Evolutionary conservation across 2,797 vertebrate genomes (phyloP), one percentile per base, ranked within the genome.

Genomic region (Hippopotamyrus pictus): DNA sequence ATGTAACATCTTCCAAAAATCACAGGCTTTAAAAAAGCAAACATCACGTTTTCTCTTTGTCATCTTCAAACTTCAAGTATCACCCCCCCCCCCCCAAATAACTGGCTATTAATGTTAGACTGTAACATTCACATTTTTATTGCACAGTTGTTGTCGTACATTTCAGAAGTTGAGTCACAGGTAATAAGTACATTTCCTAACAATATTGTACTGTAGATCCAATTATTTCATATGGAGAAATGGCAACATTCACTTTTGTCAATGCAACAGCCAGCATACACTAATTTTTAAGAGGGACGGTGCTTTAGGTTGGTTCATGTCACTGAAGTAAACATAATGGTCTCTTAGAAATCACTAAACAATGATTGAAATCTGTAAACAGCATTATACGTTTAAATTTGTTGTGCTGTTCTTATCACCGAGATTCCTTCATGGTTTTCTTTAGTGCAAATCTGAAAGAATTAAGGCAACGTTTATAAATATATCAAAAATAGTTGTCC

Each of bases 381-480:
- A 92, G 93, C 90, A 93, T 89, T 89, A 88, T 90, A 92, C 90
- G 65, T 88, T 73, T 73, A 91, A 69, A 89, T 82, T 85, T 87
- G 53, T 93, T 95, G 95, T 96, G 94, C 95, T 95, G 92, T 93
- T 90, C 93, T 89, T 90, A 92, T 92, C 69, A 91, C 91, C 92
- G 86, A 86, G 91, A 93, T 93, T 92, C 94, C 93, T 94, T 95
- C 91, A 93, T 91, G 91, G 91, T 91, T 89, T 92, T 92, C 91
- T 95, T 95, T 98, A 99, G 98, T 98, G 98, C 98, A 99, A 98
- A 97, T 97, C 95, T 96, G 22, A 93, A 92, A 93, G 93, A 92
- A 93, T 90, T 97, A 97, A 98, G 97, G 97, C 97, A 98, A 97
- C 97, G 96, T 96, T 97, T 97, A 96, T 93, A 97, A 96, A 96